These are phyloP conservation scores for Podocnemis expansa DNA, from an alignment of 2,113 vertebrate genomes.

Conservation along the genomic window DNA sequence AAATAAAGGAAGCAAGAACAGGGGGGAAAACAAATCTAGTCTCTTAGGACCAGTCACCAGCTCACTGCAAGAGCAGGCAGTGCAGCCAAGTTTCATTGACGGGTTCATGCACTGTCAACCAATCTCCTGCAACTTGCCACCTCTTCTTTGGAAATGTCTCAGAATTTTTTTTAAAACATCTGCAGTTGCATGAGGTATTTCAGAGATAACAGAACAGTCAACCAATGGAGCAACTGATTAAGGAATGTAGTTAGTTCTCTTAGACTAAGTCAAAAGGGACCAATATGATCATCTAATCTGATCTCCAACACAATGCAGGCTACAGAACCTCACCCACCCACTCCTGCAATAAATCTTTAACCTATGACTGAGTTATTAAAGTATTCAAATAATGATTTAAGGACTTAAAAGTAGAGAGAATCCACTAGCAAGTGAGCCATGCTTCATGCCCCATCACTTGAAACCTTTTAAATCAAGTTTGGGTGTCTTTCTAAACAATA, in stretches of 20 bases:
- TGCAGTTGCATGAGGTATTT: constrained; percentile 34
- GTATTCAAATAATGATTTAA: too few relatives aligned
- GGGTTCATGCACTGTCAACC: neutral
- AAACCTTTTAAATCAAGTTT: neutral
- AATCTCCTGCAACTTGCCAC: neutral
- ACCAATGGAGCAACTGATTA: constrained; percentile 19
- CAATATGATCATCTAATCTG: too few relatives aligned
- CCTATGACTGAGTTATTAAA: too few relatives aligned
- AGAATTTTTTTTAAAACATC: neutral
- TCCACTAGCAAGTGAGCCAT: too few relatives aligned
- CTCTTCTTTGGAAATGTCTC: constrained; percentile 32
- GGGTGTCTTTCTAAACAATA: neutral
- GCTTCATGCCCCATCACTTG: neutral
- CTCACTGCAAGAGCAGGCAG: neutral
- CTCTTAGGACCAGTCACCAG: neutral
- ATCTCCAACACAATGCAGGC: too few relatives aligned
- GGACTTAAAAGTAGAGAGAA: too few relatives aligned
- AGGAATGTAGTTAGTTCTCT: constrained; percentile 41
- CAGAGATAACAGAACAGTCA: constrained; percentile 52
- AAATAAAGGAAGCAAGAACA: neutral
- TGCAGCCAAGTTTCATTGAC: neutral
- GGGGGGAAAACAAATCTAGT: neutral
- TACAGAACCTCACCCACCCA: too few relatives aligned
- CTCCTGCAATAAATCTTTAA: too few relatives aligned
- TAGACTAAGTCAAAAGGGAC: too few relatives aligned